Evolutionary conservation across 2,113 vertebrate genomes (phyloP).

Genomic region (Leptocoma aspasia): DNA sequence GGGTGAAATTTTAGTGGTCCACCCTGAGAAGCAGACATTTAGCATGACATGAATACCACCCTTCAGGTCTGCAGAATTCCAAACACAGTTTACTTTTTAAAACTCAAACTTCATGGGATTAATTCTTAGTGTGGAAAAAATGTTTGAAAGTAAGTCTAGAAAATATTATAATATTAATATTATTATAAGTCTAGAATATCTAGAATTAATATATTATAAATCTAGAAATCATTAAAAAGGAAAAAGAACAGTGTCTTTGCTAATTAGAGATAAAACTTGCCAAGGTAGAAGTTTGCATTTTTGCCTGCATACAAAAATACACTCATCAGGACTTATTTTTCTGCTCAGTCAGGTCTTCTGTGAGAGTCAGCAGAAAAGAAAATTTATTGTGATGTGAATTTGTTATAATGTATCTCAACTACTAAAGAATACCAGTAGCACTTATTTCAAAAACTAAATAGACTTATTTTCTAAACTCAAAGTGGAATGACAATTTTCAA

Average conservation of each 20-base stretch:
- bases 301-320: background rate
- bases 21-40: background rate
- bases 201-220: background rate
- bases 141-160: background rate
- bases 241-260: background rate
- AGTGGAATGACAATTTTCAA: background rate
- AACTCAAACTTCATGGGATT: background rate
- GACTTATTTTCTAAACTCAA: background rate
- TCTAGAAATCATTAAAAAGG: background rate
- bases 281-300: background rate
- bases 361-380: background rate
- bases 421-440: background rate
- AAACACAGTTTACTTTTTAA: background rate
- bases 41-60: background rate
- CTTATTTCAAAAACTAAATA: background rate
- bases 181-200: no score
- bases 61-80: background rate
- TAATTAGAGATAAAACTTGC: background rate
- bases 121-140: background rate
- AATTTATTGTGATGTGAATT: background rate
- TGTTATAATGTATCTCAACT: background rate
- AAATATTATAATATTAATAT: background rate
- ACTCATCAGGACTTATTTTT: background rate
- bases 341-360: background rate
- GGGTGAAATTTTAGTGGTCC: background rate